Evolutionary conservation across 1,140 invertebrate genomes (phyloP).

Genomic region (Drosophila grimshawi): DNA sequence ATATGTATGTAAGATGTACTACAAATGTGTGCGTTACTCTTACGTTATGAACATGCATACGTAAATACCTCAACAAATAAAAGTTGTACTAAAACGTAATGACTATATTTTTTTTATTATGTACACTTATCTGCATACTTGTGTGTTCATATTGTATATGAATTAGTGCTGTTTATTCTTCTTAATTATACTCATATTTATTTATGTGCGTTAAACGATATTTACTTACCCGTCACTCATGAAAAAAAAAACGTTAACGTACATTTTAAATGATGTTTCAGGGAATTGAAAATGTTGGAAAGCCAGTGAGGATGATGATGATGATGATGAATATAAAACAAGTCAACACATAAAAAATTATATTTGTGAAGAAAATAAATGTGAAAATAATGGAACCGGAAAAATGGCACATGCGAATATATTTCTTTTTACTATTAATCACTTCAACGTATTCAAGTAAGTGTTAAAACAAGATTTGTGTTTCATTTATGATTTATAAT

Average conservation of each 20-base stretch:
- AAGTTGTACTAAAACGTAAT: too few relatives aligned
- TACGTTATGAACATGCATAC: slow-evolving; percentile 4
- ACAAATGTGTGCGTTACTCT: slow-evolving; percentile 3
- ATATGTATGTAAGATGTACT: slow-evolving; percentile 5
- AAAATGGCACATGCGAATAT: slow-evolving; percentile 69
- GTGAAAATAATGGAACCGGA: slow-evolving; percentile 69
- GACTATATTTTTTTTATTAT: not conserved
- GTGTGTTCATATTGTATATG: not conserved
- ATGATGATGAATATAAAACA: slow-evolving; percentile 10
- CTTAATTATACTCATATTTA: too few relatives aligned
- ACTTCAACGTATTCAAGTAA: slow-evolving; percentile 68
- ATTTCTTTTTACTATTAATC: slow-evolving; percentile 71
- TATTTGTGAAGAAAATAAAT: slow-evolving; percentile 29
- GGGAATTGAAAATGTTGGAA: not conserved
- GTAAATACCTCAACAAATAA: not conserved
- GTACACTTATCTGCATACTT: not conserved
- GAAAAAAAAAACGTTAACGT: not conserved
- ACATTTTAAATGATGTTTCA: slow-evolving; percentile 21
- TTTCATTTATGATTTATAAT: not conserved
- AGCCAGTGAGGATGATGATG: slow-evolving; percentile 20
- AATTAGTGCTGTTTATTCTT: too few relatives aligned
- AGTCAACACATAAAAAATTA: slow-evolving; percentile 29
- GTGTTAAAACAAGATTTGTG: slow-evolving; percentile 8
- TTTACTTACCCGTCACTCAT: not conserved
- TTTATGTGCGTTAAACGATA: too few relatives aligned